Evolutionary conservation across 2,797 vertebrate genomes (phyloP).

Genomic region (Dendrocincla fuliginosa): DNA sequence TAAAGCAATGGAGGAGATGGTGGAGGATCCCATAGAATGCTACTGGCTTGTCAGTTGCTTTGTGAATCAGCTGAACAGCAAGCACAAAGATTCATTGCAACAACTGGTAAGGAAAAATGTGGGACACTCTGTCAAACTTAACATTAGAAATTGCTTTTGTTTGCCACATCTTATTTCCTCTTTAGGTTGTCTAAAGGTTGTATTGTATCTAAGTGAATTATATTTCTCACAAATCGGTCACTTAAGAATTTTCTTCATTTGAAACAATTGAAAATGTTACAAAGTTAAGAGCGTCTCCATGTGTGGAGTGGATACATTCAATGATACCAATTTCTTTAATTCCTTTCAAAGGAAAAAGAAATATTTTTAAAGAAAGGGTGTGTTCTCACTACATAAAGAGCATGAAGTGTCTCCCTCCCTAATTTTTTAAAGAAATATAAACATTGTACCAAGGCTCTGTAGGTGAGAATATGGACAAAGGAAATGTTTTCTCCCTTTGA

Average conservation of each 20-base stretch:
- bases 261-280: neutral
- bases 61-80: conserved; percentile 88
- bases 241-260: neutral
- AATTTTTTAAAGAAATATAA: neutral
- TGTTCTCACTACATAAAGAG: accelerated
- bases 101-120: conserved; percentile 82
- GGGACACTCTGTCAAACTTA: neutral
- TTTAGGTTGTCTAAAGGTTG: neutral
- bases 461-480: neutral
- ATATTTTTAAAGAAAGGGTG: neutral
- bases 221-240: neutral
- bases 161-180: neutral
- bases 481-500: neutral
- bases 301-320: neutral
- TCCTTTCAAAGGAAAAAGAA: neutral
- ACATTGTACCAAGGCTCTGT: neutral
- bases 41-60: conserved; percentile 95
- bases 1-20: conserved; percentile 93
- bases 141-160: neutral
- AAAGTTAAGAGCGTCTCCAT: neutral
- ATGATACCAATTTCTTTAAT: neutral
- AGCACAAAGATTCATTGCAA: conserved; percentile 90
- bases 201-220: neutral
- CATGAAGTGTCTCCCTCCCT: neutral
- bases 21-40: conserved; percentile 89